Percentiles rank a stretch among this genome's conserved stretches.
Conservation (phyloP, 2,797 vertebrate genomes). For the Parauchenoglanis ngamensis region DNA sequence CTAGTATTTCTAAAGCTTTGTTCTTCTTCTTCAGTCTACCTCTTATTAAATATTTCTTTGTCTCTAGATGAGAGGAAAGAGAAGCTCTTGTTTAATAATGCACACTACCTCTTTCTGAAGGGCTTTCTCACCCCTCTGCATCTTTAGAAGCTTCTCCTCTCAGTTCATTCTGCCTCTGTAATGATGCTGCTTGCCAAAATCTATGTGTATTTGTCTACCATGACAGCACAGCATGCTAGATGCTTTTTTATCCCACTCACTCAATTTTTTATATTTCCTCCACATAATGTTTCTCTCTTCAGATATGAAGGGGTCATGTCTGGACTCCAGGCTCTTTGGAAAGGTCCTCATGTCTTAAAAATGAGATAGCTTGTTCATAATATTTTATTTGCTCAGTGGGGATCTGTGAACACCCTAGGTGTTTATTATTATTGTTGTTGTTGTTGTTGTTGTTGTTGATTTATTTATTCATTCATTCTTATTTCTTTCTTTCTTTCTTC, state of each 20-base stretch:
- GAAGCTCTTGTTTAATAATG: conserved; percentile 10
- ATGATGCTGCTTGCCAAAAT: conserved; percentile 28
- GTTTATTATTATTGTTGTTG: too few relatives aligned
- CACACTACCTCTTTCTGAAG: neutral
- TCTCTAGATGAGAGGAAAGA: conserved; percentile 16
- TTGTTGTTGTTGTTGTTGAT: too few relatives aligned
- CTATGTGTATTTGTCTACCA: conserved; percentile 31
- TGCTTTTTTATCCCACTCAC: neutral
- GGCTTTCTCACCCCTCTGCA: neutral
- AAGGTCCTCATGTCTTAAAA: neutral
- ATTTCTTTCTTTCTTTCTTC: neutral
- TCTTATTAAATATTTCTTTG: conserved; percentile 26
- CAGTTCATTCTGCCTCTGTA: conserved; percentile 11
- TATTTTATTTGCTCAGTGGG: neutral
- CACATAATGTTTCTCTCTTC: conserved; percentile 23
- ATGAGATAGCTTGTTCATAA: neutral
- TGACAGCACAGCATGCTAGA: conserved; percentile 24
- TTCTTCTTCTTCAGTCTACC: neutral
- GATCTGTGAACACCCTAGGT: neutral
- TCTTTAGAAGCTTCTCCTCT: conserved; percentile 7
- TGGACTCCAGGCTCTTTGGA: conserved; percentile 25
- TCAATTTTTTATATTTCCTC: neutral
- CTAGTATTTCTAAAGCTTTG: conserved; percentile 12
- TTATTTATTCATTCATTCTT: neutral
- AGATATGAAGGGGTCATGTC: conserved; percentile 33